phyloP scores from a whole-genome alignment of 2,113 vertebrate genomes.

The Vidua macroura region DNA sequence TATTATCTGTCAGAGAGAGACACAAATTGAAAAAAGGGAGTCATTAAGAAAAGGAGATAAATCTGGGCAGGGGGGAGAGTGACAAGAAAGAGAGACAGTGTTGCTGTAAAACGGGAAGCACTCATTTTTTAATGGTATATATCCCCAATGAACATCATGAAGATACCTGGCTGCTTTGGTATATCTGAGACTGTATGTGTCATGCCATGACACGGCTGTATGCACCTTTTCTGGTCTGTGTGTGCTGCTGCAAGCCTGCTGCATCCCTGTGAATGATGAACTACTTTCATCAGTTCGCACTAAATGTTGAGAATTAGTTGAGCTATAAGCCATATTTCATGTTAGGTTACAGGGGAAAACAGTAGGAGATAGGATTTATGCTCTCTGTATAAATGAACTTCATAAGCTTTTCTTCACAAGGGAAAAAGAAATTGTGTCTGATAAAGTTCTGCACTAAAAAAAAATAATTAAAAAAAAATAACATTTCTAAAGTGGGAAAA shows the following conservation, averaged over 20 bases:
- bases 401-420: slow-evolving; percentile 22
- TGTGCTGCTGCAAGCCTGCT: background rate
- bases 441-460: background rate
- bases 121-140: slow-evolving; percentile 2
- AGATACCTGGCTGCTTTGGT: background rate
- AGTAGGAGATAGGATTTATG: slow-evolving; percentile 43
- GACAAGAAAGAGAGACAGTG: background rate
- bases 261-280: slow-evolving; percentile 26
- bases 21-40: slow-evolving; percentile 60
- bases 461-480: background rate
- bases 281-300: slow-evolving; percentile 18
- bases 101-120: slow-evolving; percentile 9
- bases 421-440: slow-evolving; percentile 38
- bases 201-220: background rate
- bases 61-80: slow-evolving; percentile 1
- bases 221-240: background rate
- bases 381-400: slow-evolving; percentile 50
- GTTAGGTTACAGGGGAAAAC: slow-evolving; percentile 38
- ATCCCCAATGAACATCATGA: background rate
- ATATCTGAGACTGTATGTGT: background rate
- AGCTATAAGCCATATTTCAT: slow-evolving; percentile 37
- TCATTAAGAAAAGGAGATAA: slow-evolving; percentile 56
- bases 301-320: slow-evolving; percentile 47
- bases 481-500: slow-evolving; percentile 1
- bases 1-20: slow-evolving; percentile 41